These are phyloP conservation scores for Podarcis muralis DNA, from an alignment of 2,113 vertebrate genomes.

Conservation along the genomic window DNA sequence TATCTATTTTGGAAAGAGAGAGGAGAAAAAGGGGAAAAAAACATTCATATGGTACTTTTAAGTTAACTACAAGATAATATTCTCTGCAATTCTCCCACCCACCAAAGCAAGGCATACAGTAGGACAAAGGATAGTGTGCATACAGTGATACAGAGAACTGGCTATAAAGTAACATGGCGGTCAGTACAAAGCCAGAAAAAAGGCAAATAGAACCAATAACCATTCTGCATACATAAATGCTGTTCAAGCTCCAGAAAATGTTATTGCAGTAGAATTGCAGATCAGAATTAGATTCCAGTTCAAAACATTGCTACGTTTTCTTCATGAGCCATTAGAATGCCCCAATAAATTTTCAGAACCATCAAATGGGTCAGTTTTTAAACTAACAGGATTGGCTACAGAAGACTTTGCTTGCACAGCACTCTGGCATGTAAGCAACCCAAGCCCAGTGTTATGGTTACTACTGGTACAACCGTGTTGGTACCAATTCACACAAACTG, in stretches of 20 bases:
- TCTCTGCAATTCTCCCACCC: neutral
- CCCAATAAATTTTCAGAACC: neutral
- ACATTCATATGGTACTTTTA: slow-evolving; percentile 13
- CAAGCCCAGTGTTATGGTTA: neutral
- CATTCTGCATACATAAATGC: neutral
- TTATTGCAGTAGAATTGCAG: neutral
- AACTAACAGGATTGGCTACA: neutral
- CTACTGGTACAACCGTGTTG: neutral
- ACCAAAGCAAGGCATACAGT: neutral
- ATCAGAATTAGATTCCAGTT: neutral
- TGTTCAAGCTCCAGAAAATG: neutral
- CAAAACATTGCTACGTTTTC: neutral
- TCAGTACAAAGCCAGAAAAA: neutral
- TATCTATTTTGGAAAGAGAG: slow-evolving; percentile 80
- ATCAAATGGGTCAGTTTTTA: neutral
- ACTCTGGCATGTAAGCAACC: neutral
- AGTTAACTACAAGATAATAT: neutral
- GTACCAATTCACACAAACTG: neutral
- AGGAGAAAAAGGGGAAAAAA: slow-evolving; percentile 4
- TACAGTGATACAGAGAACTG: neutral
- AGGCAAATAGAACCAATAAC: neutral
- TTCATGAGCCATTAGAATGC: neutral
- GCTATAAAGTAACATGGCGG: neutral
- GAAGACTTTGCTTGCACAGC: neutral
- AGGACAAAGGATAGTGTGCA: neutral